Percentiles rank a stretch among this genome's conserved stretches.
Conservation (phyloP, 2,888 invertebrate species). For the Drosophila falleni region DNA sequence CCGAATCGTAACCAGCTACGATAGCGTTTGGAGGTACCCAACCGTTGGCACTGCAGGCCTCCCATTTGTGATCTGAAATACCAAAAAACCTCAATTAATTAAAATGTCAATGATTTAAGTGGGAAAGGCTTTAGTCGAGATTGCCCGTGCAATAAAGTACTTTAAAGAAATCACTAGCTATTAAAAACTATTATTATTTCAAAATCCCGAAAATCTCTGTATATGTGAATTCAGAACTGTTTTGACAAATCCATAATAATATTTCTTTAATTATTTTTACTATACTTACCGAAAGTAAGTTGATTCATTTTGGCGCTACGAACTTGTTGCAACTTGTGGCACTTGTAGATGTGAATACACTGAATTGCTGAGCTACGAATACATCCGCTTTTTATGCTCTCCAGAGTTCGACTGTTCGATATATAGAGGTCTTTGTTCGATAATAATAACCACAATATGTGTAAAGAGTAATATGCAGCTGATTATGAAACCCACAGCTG, state of each 20-base stretch:
- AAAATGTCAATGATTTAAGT: too few relatives aligned
- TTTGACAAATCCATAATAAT: not conserved
- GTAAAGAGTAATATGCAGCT: not conserved
- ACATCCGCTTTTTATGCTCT: slow-evolving; percentile 20
- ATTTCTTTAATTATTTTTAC: too few relatives aligned
- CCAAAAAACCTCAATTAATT: too few relatives aligned
- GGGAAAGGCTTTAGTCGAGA: too few relatives aligned
- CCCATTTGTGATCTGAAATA: slow-evolving; percentile 80
- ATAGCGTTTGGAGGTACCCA: slow-evolving; percentile 83
- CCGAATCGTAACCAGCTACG: slow-evolving; percentile 84
- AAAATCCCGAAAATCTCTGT: too few relatives aligned
- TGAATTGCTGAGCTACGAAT: not conserved
- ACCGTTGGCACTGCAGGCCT: slow-evolving; percentile 73
- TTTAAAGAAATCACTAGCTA: too few relatives aligned
- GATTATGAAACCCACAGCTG: slow-evolving; percentile 27
- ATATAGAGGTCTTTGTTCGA: slow-evolving; percentile 1
- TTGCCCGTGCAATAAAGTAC: too few relatives aligned
- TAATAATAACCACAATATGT: slow-evolving; percentile 1
- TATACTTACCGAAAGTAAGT: not conserved
- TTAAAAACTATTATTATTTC: too few relatives aligned
- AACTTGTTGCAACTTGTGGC: not conserved
- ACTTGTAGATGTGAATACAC: not conserved
- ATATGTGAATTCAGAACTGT: too few relatives aligned
- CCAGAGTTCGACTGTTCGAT: not conserved
- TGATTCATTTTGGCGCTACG: not conserved